Evolutionary conservation across 2,888 invertebrate species (phyloP), one percentile per base, ranked within the genome.

Genomic region (Colostygia pectinataria): DNA sequence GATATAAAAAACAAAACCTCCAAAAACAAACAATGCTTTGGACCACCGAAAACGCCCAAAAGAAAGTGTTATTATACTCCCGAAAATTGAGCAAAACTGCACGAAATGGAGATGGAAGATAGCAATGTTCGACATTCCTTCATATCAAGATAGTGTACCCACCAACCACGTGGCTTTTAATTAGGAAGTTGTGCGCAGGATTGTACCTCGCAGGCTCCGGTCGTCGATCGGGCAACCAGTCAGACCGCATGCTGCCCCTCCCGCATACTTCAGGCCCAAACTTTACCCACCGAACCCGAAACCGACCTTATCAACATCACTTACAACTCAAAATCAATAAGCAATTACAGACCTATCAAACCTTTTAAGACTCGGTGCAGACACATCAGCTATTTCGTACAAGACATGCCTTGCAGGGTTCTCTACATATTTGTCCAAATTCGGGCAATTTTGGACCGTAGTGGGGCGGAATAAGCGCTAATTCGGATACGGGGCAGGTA

Each of bases 191-290:
- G 69, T 71, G 71, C 59, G 55, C 77, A 57, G 66, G 76, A 80
- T 61, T 80, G 81, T 81, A 80, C 80, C 60, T 41, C 68, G 70
- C 87, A 78, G 86, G 80, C 86, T 82, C 81, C 88, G 88, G 89
- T 89, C 89, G 89, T 80, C 89, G 89, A 71, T 88, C 88, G 88
- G 63, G 74, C 87, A 87, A 88, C 88, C 89, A 86, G 89, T 88
- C 80, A 65, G 80, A 85, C 89, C 79, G 83, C 88, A 76, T 82
- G 72, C 80, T 76, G 73, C 75, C 69, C 75, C 55, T 53, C 74
- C 72, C 69, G 69, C 74, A 57, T 71, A 61, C 78, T 70, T 61
- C 66, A 64, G 68, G 66, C 74, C 85, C 80, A 83, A 83, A 83
- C 82, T 80, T 78, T 64, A 38, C 50, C 48, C 41, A 7, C 33